Evolutionary conservation across 1,140 invertebrate genomes (phyloP).

Genomic region (Eupristina koningsbergeri): DNA sequence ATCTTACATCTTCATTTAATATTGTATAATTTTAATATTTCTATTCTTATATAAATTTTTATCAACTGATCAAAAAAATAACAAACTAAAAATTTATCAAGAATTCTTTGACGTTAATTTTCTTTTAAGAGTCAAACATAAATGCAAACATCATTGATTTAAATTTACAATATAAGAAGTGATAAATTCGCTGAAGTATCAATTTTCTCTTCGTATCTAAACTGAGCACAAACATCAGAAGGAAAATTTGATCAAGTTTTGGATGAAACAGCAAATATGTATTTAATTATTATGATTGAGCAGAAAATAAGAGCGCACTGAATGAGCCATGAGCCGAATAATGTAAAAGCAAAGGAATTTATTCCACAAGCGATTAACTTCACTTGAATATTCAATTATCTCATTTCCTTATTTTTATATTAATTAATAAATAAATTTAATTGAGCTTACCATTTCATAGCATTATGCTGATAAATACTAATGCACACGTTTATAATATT

Average conservation of each 20-base stretch:
- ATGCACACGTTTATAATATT: conserved; percentile 3
- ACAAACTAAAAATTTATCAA: not conserved
- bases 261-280: not conserved
- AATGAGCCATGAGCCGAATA: not conserved
- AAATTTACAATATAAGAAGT: conserved; percentile 1
- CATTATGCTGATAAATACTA: not conserved
- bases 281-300: not conserved
- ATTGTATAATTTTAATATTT: no score
- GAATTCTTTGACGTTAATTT: not conserved
- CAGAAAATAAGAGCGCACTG: not conserved
- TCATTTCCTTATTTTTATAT: not conserved
- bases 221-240: not conserved
- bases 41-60: no score
- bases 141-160: no score
- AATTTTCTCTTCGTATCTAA: conserved; percentile 16
- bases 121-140: no score
- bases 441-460: not conserved
- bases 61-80: no score
- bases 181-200: not conserved
- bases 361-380: not conserved
- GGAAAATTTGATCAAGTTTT: not conserved
- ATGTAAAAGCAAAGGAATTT: not conserved
- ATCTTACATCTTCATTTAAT: not conserved
- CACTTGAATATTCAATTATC: not conserved
- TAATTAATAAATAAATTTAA: not conserved